Conservation (phyloP, 2,113 vertebrate genomes). For the Ciconia stormi region DNA sequence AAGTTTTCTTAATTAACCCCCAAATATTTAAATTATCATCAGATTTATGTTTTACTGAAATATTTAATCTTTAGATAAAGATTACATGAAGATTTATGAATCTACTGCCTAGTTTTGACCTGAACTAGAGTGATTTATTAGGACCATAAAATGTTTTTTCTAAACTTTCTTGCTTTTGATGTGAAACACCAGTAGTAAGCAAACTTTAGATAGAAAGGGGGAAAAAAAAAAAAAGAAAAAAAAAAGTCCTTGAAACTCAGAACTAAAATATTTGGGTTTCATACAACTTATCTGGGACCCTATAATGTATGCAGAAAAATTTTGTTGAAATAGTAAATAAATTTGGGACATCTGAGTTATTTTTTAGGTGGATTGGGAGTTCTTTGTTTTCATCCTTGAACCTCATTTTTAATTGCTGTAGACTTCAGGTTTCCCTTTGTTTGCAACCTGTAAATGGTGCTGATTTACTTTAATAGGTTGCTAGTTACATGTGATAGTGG, state of each 20-base stretch:
- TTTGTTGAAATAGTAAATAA: neutral
- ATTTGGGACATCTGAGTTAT: too few relatives aligned
- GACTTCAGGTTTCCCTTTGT: neutral
- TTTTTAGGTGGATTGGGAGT: neutral
- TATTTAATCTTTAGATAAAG: neutral
- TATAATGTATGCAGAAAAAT: rapidly evolving
- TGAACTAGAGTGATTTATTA: neutral
- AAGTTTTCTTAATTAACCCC: neutral
- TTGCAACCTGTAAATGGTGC: neutral
- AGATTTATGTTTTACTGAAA: neutral
- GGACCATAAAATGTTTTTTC: neutral
- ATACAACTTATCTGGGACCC: neutral
- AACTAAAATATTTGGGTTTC: neutral
- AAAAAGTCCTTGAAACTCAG: neutral
- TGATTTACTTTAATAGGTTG: neutral
- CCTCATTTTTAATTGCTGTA: neutral
- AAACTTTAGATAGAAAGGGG: neutral
- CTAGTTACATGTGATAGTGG: rapidly evolving
- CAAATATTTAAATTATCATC: neutral
- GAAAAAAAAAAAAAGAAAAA: rapidly evolving
- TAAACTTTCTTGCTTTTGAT: neutral
- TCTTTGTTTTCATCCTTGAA: neutral
- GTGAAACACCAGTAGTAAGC: neutral
- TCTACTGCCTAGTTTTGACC: neutral
- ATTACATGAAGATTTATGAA: neutral